Percentiles rank a stretch among this genome's conserved stretches.
phyloP scores from a whole-genome alignment of 2,113 vertebrate genomes.

The Mobula hypostoma region DNA sequence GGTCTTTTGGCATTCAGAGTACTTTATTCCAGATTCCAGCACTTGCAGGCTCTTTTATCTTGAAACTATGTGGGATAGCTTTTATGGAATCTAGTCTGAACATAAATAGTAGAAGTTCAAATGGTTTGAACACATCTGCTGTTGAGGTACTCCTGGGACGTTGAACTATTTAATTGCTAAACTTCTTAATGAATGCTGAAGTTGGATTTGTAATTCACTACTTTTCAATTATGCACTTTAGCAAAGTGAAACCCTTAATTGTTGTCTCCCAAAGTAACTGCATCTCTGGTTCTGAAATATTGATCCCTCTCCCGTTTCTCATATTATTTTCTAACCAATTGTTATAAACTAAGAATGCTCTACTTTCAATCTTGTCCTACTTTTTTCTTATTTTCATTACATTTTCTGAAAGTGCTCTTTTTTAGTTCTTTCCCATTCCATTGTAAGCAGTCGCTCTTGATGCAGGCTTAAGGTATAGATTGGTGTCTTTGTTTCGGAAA shows the following conservation, averaged over 20 bases:
- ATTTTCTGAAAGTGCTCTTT: background rate
- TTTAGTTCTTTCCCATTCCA: background rate
- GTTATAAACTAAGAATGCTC: background rate
- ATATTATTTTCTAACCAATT: background rate
- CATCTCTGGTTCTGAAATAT: slow-evolving; percentile 12
- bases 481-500: background rate
- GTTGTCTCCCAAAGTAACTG: background rate
- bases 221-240: slow-evolving; percentile 18
- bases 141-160: background rate
- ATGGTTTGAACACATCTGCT: background rate
- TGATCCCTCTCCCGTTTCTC: background rate
- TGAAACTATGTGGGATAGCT: background rate
- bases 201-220: slow-evolving; percentile 26
- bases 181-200: slow-evolving; percentile 13
- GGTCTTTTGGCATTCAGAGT: too few species aligned
- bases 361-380: background rate
- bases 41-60: too few species aligned
- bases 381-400: background rate
- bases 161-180: slow-evolving; percentile 26
- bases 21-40: too few species aligned
- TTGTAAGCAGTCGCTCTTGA: background rate
- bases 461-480: background rate
- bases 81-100: background rate
- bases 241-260: slow-evolving; percentile 9
- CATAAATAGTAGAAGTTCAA: too few species aligned